Evolutionary conservation across 2,797 vertebrate genomes (phyloP), one percentile per base, ranked within the genome.

Genomic region (Oreochromis grahami): DNA sequence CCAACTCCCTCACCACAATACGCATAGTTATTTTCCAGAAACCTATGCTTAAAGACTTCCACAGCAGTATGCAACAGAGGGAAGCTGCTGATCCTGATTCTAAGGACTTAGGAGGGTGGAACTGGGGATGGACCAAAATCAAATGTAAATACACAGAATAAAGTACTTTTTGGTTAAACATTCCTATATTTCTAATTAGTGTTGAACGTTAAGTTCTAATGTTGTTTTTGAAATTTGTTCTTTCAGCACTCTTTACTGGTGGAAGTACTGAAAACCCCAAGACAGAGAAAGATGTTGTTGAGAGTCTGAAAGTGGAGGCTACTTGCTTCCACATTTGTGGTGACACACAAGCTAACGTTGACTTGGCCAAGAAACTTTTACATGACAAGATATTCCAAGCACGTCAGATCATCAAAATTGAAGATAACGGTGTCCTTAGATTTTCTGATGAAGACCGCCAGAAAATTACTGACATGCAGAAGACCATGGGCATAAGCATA

Each of bases 11-110:
- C 68, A 94, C 95, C 85, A 95, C 87, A 26, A 82, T 99, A 79
- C 96, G 96, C 86, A 95, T 98, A 0, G 86, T 98, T n/a, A 92
- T 98, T 86, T 98, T 99, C 90, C 97, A 97, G 90, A 56, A 79
- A 14, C 41, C 84, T 2, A 95, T 99, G 95, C 86, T 97, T 15
- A 70, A 58, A 2, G 95, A 97, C 0, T 99, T 99, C 87, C 86
- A 93, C 41, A 82, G 48, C 78, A 97, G 94, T 74, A 97, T 99
- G 97, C 94, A 95, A 38, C 95, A 95, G 81, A 96, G 85, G 90
- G 92, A 95, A 92, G 13, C 5, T 7, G 8, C 50, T n/a, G 50
- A 51, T 51, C 43, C 63, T 14, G 50, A 53, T 2, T 5, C 80
- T 14, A 76, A 91, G 81, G 48, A 80, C 3, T 80, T 21, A 1